These are phyloP conservation scores for Mythimna loreyi DNA, from an alignment of 2,888 invertebrate genomes.

Conservation along the genomic window DNA sequence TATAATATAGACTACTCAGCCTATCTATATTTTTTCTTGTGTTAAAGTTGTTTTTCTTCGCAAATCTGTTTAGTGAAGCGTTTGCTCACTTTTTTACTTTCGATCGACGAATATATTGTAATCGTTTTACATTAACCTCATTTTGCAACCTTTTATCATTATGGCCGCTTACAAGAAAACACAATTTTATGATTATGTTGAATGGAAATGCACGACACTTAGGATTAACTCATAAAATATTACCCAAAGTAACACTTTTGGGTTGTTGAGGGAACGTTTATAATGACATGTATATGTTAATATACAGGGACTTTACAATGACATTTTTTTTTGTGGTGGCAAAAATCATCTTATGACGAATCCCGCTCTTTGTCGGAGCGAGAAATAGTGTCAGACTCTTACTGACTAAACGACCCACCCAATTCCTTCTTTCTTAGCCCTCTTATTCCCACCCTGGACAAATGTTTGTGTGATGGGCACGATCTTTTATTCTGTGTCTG, in stretches of 20 bases:
- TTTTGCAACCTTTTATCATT: constrained; percentile 62
- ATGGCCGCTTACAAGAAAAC: constrained; percentile 50
- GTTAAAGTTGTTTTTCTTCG: too few species aligned
- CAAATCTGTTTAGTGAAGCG: background rate
- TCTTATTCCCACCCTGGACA: too few species aligned
- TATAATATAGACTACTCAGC: background rate
- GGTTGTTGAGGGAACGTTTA: constrained; percentile 20
- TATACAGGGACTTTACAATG: too few species aligned
- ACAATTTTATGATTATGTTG: constrained; percentile 51
- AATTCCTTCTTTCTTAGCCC: too few species aligned
- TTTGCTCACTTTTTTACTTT: constrained; percentile 29
- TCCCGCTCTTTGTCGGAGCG: too few species aligned
- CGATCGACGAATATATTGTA: constrained; percentile 40
- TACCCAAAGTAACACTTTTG: constrained; percentile 37
- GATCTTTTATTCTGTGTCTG: too few species aligned
- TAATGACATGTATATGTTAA: background rate
- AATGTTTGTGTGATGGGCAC: too few species aligned
- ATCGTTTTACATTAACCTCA: constrained; percentile 59
- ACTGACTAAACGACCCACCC: too few species aligned
- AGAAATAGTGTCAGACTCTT: too few species aligned
- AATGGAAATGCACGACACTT: constrained; percentile 56
- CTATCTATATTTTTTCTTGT: background rate
- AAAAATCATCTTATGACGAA: too few species aligned
- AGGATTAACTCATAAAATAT: constrained; percentile 38
- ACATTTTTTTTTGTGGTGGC: too few species aligned